A percentile compares a stretch with the other conserved stretches of the same genome.
Conservation (phyloP, 1,140 invertebrate species). For the Bombyx mandarina region DNA sequence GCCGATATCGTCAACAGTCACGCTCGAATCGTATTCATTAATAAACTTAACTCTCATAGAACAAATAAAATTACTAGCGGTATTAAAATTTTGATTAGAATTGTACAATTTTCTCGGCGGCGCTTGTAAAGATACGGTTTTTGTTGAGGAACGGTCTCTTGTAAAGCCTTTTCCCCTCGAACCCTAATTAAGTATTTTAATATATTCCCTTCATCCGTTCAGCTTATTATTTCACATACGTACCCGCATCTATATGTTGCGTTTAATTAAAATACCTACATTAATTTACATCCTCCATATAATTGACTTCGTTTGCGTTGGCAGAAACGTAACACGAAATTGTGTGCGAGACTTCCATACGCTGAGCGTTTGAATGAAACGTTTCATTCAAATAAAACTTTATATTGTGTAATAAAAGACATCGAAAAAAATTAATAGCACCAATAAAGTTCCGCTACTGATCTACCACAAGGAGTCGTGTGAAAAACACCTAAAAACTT, state of each 20-base stretch:
- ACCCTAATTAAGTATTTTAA: conserved; percentile 55
- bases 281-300: conserved; percentile 14
- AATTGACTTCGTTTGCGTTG: conserved; percentile 12
- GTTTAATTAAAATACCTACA: conserved; percentile 24
- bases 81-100: conserved; percentile 50
- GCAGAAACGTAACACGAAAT: conserved; percentile 6
- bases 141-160: conserved; percentile 26
- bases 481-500: conserved; percentile 24
- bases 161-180: conserved; percentile 33
- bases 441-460: conserved; percentile 22
- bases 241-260: conserved; percentile 19
- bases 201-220: conserved; percentile 41
- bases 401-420: conserved; percentile 6
- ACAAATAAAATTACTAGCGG: conserved; percentile 30
- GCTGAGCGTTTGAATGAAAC: background rate
- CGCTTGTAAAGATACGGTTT: conserved; percentile 40
- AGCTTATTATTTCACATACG: conserved; percentile 23
- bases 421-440: conserved; percentile 11
- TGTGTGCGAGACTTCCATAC: background rate
- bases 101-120: conserved; percentile 33
- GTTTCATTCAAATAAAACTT: no score
- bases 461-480: conserved; percentile 23
- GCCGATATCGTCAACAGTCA: conserved; percentile 15
- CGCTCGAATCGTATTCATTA: conserved; percentile 20
- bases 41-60: conserved; percentile 17